phyloP scores from a whole-genome alignment of 1,140 invertebrate species.

The Drosophila pectinifera region DNA sequence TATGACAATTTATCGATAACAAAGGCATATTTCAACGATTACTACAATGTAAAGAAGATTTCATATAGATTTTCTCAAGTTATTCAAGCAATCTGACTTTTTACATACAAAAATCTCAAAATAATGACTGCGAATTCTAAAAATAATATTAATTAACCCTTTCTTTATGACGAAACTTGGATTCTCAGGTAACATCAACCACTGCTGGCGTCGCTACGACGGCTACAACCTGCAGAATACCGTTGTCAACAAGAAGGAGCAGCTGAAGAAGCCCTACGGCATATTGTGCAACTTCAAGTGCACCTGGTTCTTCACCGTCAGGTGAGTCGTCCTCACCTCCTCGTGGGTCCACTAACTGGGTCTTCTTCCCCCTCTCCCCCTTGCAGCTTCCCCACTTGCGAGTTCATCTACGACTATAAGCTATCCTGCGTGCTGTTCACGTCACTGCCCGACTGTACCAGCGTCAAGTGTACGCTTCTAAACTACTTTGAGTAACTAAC shows the following conservation, averaged over 20 bases:
- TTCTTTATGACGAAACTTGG: too few species aligned
- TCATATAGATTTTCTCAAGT: too few species aligned
- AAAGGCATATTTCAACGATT: neutral
- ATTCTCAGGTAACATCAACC: constrained; percentile 75
- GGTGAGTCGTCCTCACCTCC: constrained; percentile 33
- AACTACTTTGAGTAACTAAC: constrained; percentile 72
- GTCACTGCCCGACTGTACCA: constrained; percentile 84
- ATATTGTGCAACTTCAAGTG: constrained; percentile 84
- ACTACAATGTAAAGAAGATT: too few species aligned
- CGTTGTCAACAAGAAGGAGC: constrained; percentile 81
- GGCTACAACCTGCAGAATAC: constrained; percentile 83
- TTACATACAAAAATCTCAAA: too few species aligned
- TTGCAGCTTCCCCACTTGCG: constrained; percentile 78
- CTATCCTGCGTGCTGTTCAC: constrained; percentile 83
- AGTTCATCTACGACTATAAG: constrained; percentile 84
- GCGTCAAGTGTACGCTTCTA: constrained; percentile 81
- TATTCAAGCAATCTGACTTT: too few species aligned
- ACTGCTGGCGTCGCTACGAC: constrained; percentile 84
- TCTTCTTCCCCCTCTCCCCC: neutral
- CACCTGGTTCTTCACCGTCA: constrained; percentile 84
- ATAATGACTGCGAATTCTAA: too few species aligned
- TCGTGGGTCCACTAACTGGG: neutral
- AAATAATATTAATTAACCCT: too few species aligned
- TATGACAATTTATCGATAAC: neutral
- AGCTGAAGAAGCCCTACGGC: constrained; percentile 83